Base-by-base conservation (phyloP, 2,888 invertebrate species). In the Cantharis rustica region DNA sequence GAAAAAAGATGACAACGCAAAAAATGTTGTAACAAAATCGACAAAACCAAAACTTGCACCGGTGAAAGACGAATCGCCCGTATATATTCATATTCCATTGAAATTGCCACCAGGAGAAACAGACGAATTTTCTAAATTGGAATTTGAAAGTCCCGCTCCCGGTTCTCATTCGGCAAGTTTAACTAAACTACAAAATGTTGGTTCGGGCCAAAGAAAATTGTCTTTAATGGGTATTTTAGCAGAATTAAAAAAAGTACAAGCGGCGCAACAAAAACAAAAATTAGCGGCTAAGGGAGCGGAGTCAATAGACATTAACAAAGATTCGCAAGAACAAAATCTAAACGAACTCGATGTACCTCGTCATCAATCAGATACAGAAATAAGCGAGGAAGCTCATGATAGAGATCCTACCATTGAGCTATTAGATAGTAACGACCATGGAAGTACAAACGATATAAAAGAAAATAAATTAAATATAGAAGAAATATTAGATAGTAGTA, bases 31-130 rank as follows among this genome's bases (percentile, higher is more conserved):
- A 26, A 10, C 27, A 13, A 27, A 74, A 75, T 11, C 23, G 3
- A 11, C 47, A n/a, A 76, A 73, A 62, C 11, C 23, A 13, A 20
- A 15, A 16, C 16, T 31, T 15, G 16, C 31, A 61, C 17, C 68
- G 4, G 61, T 69, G 26, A 73, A 73, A 61, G 20, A 74, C 11
- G 23, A 71, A 61, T 74, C 77, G 0, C 87, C 87, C 4, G 83
- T 86, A 23, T 87, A 88, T 76, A 88, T 88, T 75, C 86, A 88
- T 79, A 88, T 88, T 80, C 88, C 88, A 9, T 78, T 88, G 13
- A 88, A 88, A 82, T 87, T 87, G 68, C 87, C 87, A 9, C 83
- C 85, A 7, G 88, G 87, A 9, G 81, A 87, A 84, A 85, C 85
- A 1, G 88, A 88, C 73, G 86, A 88, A 80, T 87, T 86, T 80